phyloP scores from a whole-genome alignment of 2,113 vertebrate genomes.

The Pavo muticus region DNA sequence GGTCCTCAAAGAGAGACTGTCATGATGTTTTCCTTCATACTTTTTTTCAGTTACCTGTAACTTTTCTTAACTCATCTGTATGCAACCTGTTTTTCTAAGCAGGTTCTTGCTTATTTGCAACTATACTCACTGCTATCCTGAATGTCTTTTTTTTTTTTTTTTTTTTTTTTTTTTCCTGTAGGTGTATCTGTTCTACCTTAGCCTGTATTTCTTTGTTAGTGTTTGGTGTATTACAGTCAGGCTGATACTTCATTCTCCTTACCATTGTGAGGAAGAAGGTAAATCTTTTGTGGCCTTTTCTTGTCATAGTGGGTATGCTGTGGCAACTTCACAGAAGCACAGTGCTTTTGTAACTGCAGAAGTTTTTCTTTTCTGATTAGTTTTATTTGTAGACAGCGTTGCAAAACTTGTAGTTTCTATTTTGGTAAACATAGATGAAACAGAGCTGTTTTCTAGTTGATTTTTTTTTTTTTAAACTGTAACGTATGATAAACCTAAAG shows the following conservation, averaged over 20 bases:
- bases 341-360: not conserved
- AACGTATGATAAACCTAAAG: not conserved
- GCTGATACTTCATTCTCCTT: not conserved
- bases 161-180: not conserved
- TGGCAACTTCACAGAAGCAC: not conserved
- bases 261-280: not conserved
- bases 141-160: not conserved
- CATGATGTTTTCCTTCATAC: not conserved
- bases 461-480: not conserved
- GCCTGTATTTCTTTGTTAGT: not conserved
- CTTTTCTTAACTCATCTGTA: not conserved
- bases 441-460: not conserved
- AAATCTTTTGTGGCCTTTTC: not conserved
- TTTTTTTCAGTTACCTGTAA: not conserved
- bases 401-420: not conserved
- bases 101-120: not conserved
- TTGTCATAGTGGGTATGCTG: not conserved
- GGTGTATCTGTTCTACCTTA: not conserved
- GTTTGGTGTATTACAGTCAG: not conserved
- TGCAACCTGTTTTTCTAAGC: not conserved
- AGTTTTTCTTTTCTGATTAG: not conserved
- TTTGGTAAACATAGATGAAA: not conserved
- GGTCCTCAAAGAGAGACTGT: not conserved
- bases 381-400: not conserved
- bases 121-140: not conserved